These are phyloP conservation scores for Drosophila putrida DNA, from an alignment of 2,888 invertebrate genomes.

Conservation along the genomic window DNA sequence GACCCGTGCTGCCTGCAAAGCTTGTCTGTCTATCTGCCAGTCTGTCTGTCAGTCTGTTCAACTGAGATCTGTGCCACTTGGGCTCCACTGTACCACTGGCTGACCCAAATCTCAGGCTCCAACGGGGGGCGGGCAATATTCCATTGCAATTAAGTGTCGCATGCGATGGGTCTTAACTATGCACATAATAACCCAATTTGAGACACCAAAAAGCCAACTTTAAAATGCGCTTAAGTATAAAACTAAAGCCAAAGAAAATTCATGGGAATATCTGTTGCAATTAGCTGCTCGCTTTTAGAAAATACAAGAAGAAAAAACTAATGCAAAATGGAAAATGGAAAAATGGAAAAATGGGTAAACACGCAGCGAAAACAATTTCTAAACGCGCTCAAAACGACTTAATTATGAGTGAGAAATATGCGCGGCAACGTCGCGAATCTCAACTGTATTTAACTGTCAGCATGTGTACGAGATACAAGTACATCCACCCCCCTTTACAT, in stretches of 20 bases:
- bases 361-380: constrained; percentile 82
- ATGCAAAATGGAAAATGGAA: constrained; percentile 32
- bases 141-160: constrained; percentile 71
- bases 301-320: neutral
- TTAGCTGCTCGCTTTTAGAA: constrained; percentile 71
- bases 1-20: constrained; percentile 24
- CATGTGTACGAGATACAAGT: constrained; percentile 31
- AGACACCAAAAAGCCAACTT: constrained; percentile 13
- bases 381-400: constrained; percentile 83
- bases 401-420: constrained; percentile 80
- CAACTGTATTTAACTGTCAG: constrained; percentile 68
- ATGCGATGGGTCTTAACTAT: constrained; percentile 74
- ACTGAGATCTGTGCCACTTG: constrained; percentile 66
- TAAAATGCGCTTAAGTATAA: constrained; percentile 19
- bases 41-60: neutral
- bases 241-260: constrained; percentile 18
- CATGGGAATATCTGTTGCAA: constrained; percentile 81
- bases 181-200: constrained; percentile 79
- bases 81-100: constrained; percentile 8
- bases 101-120: constrained; percentile 72
- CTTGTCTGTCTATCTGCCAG: neutral
- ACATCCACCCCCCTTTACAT: neutral
- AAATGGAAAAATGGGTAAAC: constrained; percentile 57
- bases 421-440: constrained; percentile 70
- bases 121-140: constrained; percentile 53